Percentiles rank a stretch among this genome's conserved stretches.
phyloP scores from a whole-genome alignment of 2,113 vertebrate species.

The Micronisus gabar region DNA sequence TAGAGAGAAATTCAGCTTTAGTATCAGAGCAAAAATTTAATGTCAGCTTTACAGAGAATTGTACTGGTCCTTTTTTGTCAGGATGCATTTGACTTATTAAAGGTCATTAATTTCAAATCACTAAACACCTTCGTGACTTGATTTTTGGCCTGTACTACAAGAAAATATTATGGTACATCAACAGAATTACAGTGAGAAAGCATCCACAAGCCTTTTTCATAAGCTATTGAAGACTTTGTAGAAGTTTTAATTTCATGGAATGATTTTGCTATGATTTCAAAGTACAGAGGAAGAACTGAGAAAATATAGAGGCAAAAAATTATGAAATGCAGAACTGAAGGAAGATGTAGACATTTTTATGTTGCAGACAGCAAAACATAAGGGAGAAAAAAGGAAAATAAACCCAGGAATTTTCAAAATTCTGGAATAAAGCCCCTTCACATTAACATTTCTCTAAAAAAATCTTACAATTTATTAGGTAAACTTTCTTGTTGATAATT shows the following conservation, averaged over 20 bases:
- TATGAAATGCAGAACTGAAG: neutral
- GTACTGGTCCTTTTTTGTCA: neutral
- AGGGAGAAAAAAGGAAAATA: neutral
- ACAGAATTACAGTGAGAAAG: neutral
- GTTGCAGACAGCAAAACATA: neutral
- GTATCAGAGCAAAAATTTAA: neutral
- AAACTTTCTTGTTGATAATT: neutral
- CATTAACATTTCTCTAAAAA: neutral
- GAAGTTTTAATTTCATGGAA: neutral
- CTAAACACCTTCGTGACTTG: neutral
- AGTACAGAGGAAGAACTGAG: neutral
- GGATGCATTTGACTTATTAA: neutral
- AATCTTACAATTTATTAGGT: neutral
- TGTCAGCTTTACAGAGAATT: neutral
- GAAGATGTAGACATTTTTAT: neutral
- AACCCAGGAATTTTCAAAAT: neutral
- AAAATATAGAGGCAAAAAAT: neutral
- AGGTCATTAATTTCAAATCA: neutral
- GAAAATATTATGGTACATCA: neutral
- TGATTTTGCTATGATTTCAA: neutral
- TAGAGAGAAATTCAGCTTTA: neutral
- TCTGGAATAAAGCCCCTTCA: neutral
- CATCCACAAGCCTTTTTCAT: neutral
- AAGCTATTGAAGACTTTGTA: neutral
- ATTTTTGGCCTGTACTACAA: neutral